Evolutionary conservation across 1,140 invertebrate genomes (phyloP), one percentile per base, ranked within the genome.

Genomic region (Aricia agestis): DNA sequence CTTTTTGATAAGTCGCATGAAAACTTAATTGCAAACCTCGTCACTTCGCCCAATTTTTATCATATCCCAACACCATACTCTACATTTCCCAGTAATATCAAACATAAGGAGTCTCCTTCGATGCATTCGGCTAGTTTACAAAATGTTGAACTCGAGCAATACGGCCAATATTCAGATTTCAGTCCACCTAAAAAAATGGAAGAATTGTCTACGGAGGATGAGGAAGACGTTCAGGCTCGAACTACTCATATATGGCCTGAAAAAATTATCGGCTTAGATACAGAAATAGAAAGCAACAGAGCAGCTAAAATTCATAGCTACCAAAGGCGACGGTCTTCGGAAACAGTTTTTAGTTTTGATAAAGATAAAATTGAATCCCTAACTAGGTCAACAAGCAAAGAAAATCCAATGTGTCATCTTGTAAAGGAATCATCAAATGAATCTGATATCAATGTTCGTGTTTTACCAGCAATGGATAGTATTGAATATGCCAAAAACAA

Each of bases 271-370:
- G 93, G 92, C 31, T 78, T 93, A 6, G 90, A 92, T 41, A 93
- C 93, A 0, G 92, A 93, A 83, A 92, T 93, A 13, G 82, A 89
- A 72, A 88, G 82, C 71, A 90, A 78, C 70, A 85, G 92, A 75
- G 82, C 87, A 18, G 80, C 84, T 45, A 92, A 92, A 83, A 87
- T 89, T 70, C 84, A 88, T 19, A 91, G 81, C 66, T 92, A 91
- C 74, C 92, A 92, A 74, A 80, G 91, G 36, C 88, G 90, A 32
- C 83, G 91, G 10, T 93, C 93, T 45, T 94, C 93, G 0, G 93
- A 94, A 45, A 95, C 94, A 63, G 94, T 95, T 13, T 95, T 95
- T 74, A 95, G 94, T 79, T 95, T 95, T 72, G 94, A 95, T 76
- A 94, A 95, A 82, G 94, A 95, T 74, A 93, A 94, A 77, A 95